A percentile compares a stretch with the other conserved stretches of the same genome.
These are phyloP conservation scores for Drosophila pegasa DNA, from an alignment of 2,888 invertebrate species.

Conservation along the genomic window DNA sequence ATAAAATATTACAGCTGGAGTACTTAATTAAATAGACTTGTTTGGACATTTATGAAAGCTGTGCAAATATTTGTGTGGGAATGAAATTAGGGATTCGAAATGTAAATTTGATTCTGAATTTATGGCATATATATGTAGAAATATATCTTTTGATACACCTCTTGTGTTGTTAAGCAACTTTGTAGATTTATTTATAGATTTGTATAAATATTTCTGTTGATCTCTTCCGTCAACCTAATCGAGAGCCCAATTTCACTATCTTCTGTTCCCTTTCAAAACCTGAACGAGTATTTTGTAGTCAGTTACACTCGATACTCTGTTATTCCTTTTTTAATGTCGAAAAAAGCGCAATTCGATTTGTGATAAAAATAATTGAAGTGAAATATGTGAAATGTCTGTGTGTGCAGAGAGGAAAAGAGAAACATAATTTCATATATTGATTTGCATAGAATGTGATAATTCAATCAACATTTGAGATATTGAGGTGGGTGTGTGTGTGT, in stretches of 20 bases:
- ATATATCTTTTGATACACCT: no score
- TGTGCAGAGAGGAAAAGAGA: conserved; percentile 17
- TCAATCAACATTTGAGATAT: conserved; percentile 65
- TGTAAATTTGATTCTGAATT: neutral
- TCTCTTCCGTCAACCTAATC: no score
- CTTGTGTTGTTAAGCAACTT: no score
- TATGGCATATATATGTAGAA: neutral
- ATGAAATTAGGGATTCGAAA: neutral
- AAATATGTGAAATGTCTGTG: conserved; percentile 29
- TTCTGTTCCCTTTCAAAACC: neutral
- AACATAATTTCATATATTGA: conserved; percentile 29
- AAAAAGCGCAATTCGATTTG: conserved; percentile 38
- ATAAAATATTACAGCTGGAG: conserved; percentile 35
- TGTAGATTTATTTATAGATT: no score
- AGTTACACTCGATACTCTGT: no score
- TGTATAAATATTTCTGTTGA: no score
- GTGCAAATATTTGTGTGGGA: neutral
- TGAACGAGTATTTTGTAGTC: neutral
- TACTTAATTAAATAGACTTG: conserved; percentile 39
- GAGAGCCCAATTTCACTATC: no score
- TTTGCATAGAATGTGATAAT: conserved; percentile 63
- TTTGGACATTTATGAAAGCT: conserved; percentile 2
- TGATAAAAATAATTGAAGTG: conserved; percentile 35
- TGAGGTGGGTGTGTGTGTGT: conserved; percentile 14
- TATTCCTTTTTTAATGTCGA: neutral